phyloP scores from a whole-genome alignment of 2,888 invertebrate genomes.

The Zelleria hepariella region DNA sequence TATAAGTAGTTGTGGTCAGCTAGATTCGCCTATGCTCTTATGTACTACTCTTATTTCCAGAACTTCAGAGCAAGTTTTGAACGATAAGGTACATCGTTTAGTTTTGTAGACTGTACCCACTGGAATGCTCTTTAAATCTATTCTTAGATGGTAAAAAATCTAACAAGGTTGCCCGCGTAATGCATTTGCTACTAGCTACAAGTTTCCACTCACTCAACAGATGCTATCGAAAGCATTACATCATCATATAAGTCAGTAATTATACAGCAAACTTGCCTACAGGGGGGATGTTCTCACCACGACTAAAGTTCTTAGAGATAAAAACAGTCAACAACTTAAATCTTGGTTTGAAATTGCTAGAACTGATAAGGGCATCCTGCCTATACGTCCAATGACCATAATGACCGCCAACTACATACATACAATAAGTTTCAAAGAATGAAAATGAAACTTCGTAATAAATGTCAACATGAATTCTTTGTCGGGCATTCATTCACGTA shows the following conservation, averaged over 20 bases:
- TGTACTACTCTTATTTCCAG: not conserved
- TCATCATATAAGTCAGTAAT: constrained; percentile 30
- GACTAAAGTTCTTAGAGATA: not conserved
- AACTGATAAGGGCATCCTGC: not conserved
- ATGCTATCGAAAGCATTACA: constrained; percentile 26
- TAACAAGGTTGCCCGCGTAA: not conserved
- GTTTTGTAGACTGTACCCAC: not conserved
- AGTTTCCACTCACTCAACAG: constrained; percentile 13
- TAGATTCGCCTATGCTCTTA: not conserved
- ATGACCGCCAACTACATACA: not conserved
- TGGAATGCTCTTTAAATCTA: not conserved
- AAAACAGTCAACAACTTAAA: not conserved
- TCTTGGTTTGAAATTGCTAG: not conserved
- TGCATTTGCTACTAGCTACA: not conserved
- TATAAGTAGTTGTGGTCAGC: not conserved
- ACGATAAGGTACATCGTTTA: not conserved
- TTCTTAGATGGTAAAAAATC: not conserved
- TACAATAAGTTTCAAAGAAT: too few species aligned
- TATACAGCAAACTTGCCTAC: constrained; percentile 11
- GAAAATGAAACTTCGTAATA: not conserved
- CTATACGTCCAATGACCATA: not conserved
- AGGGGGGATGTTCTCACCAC: constrained; percentile 6
- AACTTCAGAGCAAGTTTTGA: not conserved
- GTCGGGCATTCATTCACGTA: constrained; percentile 5
- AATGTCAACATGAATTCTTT: not conserved